Conservation (phyloP, 2,113 vertebrate species). For the Cephalopholis sonnerati region DNA sequence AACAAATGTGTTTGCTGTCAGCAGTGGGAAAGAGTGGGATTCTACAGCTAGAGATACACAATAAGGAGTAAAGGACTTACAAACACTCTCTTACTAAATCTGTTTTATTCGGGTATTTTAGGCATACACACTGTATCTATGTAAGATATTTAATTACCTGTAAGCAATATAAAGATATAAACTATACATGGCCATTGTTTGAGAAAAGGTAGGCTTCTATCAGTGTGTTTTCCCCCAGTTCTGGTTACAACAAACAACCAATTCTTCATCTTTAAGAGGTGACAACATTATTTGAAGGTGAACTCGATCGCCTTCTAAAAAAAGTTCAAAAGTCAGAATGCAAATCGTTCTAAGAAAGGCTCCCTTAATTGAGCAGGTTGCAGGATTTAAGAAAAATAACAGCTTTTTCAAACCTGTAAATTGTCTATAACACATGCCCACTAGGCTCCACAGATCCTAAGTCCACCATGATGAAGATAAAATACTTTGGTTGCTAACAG, state of each 20-base stretch:
- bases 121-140: background rate
- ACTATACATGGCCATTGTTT: background rate
- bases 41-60: background rate
- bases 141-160: background rate
- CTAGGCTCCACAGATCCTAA: background rate
- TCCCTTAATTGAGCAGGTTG: background rate
- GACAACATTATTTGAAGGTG: background rate
- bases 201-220: background rate
- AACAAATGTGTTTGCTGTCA: background rate
- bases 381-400: background rate
- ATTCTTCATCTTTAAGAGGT: too few species aligned
- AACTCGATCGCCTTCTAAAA: background rate
- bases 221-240: background rate
- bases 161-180: background rate
- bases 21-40: background rate
- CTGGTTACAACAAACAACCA: too few species aligned
- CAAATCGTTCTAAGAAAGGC: background rate
- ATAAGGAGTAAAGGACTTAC: background rate
- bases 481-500: background rate
- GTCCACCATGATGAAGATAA: background rate
- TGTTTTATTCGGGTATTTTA: background rate
- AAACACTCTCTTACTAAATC: background rate
- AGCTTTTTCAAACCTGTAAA: background rate
- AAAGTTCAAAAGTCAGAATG: background rate
- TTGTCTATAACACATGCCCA: background rate